Base-by-base conservation (phyloP, 2,888 invertebrate species). In the Odontomyia ornata region DNA sequence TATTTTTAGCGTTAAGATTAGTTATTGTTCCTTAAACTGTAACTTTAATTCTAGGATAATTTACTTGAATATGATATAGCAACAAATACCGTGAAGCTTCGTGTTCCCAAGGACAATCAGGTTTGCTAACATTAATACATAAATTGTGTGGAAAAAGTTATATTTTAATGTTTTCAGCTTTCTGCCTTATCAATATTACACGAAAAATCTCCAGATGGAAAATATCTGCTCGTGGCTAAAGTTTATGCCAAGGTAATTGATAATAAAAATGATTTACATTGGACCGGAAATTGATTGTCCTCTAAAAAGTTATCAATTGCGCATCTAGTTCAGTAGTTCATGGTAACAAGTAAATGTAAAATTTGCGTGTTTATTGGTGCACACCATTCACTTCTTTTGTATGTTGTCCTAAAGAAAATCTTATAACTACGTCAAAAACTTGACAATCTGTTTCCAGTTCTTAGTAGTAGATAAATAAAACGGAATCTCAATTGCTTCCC, bases 141-240 rank as follows among this genome's bases (percentile, higher is more conserved):
- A 5, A 18, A n/a, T 13, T 56, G 56, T 11, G 15, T 5, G 56
- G 27, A 3, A 36, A 36, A 36, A 36, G 5, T 9, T 60, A 1
- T 7, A 13, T 30, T 25, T 46, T 47, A 15, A 25, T 21, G 9
- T 25, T 67, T 43, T 46, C 23, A 72, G 71, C n/a, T 71, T 23
- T 47, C 87, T 78, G 79, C 80, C 56, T 83, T 84, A 1, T 84
- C 85, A 77, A 80, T 82, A 30, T 77, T 82, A 78, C 89, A 88
- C 81, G 88, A 90, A 81, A 85, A 93, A 78, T 93, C 93, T 0
- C 88, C 92, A 0, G 93, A 93, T 83, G 88, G 88, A 67, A 89
- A 90, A 81, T 91, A 89, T 83, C 82, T 93, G 76, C 85, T 93
- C 73, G 85, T 93, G 79, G 89, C 90, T 3, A 89, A 89, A 81